phyloP scores from a whole-genome alignment of 2,888 invertebrate genomes.

The Drosophila maculinotata region DNA sequence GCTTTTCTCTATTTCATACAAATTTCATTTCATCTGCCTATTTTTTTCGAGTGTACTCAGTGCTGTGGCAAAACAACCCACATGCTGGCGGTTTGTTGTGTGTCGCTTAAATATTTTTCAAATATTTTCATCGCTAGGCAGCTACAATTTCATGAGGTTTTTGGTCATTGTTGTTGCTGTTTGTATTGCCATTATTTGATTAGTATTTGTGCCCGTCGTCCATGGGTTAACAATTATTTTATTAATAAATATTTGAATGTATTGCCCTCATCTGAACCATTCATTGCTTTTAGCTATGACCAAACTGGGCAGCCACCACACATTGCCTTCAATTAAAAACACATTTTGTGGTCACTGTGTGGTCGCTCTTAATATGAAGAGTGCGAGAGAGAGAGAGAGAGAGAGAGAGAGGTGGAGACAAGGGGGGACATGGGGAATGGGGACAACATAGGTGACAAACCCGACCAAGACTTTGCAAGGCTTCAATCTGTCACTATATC shows the following conservation, averaged over 20 bases:
- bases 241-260: conserved; percentile 77
- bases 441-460: conserved; percentile 18
- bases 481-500: conserved; percentile 23
- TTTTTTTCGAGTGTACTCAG: background rate
- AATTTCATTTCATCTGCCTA: too few species aligned
- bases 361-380: conserved; percentile 30
- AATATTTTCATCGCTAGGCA: conserved; percentile 67
- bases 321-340: conserved; percentile 78
- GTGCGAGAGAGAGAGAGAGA: too few species aligned
- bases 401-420: background rate
- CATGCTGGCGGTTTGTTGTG: conserved; percentile 53
- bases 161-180: conserved; percentile 32
- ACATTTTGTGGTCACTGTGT: conserved; percentile 74
- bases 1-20: background rate
- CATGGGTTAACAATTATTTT: conserved; percentile 72
- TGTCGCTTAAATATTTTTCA: conserved; percentile 72
- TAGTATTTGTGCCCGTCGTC: conserved; percentile 41
- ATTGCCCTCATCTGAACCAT: conserved; percentile 68
- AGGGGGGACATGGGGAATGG: too few species aligned
- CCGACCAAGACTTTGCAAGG: conserved; percentile 37
- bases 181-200: conserved; percentile 69
- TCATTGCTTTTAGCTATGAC: conserved; percentile 25
- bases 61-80: conserved; percentile 36
- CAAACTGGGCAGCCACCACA: conserved; percentile 44
- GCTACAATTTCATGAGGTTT: conserved; percentile 43